Percentiles rank a stretch among this genome's conserved stretches.
phyloP scores from a whole-genome alignment of 2,113 vertebrate genomes.

The Clarias macrocephalus region DNA sequence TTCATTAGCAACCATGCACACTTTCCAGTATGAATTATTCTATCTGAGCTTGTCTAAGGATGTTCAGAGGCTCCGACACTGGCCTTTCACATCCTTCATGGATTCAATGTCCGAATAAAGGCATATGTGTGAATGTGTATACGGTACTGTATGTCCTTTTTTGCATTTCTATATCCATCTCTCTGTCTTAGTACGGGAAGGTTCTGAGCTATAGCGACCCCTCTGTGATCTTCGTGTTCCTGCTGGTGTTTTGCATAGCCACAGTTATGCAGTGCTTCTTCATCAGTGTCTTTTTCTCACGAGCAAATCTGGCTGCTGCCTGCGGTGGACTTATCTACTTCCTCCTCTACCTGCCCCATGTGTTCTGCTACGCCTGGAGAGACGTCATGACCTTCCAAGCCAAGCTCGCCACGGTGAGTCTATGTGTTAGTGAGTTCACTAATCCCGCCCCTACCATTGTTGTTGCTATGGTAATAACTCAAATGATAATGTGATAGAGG shows the following conservation, averaged over 20 bases:
- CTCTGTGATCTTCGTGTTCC: constrained; percentile 88
- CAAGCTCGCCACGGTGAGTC: constrained; percentile 86
- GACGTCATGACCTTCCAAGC: constrained; percentile 82
- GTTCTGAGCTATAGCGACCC: constrained; percentile 93
- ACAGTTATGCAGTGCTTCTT: constrained; percentile 95
- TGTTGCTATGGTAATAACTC: not conserved
- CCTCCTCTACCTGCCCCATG: constrained; percentile 87
- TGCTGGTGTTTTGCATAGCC: constrained; percentile 85
- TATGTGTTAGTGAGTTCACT: not conserved
- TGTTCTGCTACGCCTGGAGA: constrained; percentile 91
- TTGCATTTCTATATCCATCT: not conserved
- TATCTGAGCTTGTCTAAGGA: not conserved
- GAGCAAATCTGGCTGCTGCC: constrained; percentile 92
- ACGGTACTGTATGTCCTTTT: not conserved
- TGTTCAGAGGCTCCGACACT: not conserved
- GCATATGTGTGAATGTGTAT: not conserved
- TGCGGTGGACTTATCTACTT: constrained; percentile 97
- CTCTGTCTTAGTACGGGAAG: constrained; percentile 80
- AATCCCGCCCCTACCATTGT: not conserved
- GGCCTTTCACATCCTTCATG: not conserved
- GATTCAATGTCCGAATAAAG: not conserved
- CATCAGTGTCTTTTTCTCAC: constrained; percentile 95
- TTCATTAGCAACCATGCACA: not conserved
- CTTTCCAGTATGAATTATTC: constrained; percentile 3
- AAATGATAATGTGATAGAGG: not conserved